Evolutionary conservation across 2,888 invertebrate genomes (phyloP), one percentile per base, ranked within the genome.

Genomic region (Agrotis segetum): DNA sequence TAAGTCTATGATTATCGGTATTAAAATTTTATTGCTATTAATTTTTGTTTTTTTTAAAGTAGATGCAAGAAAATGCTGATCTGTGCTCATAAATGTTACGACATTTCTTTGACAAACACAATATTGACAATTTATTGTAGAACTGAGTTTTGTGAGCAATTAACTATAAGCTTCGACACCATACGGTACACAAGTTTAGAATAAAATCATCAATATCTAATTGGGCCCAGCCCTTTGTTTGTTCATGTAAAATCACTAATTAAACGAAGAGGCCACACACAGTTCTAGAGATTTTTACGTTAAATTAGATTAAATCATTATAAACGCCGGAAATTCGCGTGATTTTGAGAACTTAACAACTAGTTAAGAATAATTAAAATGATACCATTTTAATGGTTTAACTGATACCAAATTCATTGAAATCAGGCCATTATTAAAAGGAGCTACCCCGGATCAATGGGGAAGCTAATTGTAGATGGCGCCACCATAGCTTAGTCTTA

Each of bases 211-310:
- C 79, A 83, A 81, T 81, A 84, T 72, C 69, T 80, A 75, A 53
- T 56, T 71, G 86, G 85, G 86, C 85, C 86, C 85, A 86, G 85
- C 85, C 85, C 66, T 58, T 66, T 71, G 62, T 80, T 85, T 85
- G 82, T 85, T 85, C 82, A 80, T 83, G 79, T 82, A 76, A 82
- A 80, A 82, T 86, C 79, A 85, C 85, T 74, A 81, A 77, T 69
- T 77, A 82, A 77, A 82, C 24, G 7, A 72, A 70, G 29, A 34
- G 29, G 29, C 40, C 50, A 53, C 60, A 72, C 58, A 72, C 52
- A 44, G 53, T 44, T 19, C 77, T 59, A 70, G 24, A 61, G 34
- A 34, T 34, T 13, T 53, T 55, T 17, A 47, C 2, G 13, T 63
- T 34, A 58, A 50, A 21, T 40, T 40, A 76, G 13, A 40, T 59